phyloP scores from a whole-genome alignment of 1,140 invertebrate genomes.

The Drosophila kohkoa region DNA sequence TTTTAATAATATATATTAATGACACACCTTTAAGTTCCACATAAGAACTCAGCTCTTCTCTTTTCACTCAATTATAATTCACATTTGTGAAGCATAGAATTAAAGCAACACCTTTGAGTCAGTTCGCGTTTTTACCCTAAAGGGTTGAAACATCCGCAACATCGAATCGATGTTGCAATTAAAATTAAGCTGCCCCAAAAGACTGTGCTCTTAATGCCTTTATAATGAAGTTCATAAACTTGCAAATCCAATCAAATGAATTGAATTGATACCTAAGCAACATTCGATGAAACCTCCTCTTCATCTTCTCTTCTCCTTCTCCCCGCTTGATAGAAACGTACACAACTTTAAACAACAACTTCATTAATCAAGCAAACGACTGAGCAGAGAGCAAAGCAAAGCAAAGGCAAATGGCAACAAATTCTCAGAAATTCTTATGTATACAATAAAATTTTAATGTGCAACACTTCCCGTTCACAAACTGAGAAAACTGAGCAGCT shows the following conservation, averaged over 20 bases:
- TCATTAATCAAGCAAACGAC: slow-evolving; percentile 52
- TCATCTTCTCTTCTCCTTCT: neutral
- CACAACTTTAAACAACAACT: slow-evolving; percentile 21
- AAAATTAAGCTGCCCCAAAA: neutral
- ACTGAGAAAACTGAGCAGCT: slow-evolving; percentile 25
- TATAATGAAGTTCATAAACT: slow-evolving; percentile 17
- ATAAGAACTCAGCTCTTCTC: too few species aligned
- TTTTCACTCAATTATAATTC: too few species aligned
- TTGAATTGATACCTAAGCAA: slow-evolving; percentile 2
- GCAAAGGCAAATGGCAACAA: slow-evolving; percentile 31
- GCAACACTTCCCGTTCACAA: slow-evolving; percentile 49
- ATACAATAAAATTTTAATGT: slow-evolving; percentile 57
- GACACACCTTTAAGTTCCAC: too few species aligned
- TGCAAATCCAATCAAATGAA: slow-evolving; percentile 40
- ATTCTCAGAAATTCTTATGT: slow-evolving; percentile 50
- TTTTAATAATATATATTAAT: too few species aligned
- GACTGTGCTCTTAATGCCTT: slow-evolving; percentile 4
- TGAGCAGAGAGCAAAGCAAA: neutral
- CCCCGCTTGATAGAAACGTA: neutral
- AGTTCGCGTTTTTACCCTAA: neutral
- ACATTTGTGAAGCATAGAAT: neutral
- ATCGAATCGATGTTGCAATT: neutral
- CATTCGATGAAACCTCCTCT: neutral
- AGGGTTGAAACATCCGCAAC: neutral
- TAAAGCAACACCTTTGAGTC: neutral